Percentiles rank a stretch among this genome's conserved stretches.
Evolutionary conservation across 2,888 invertebrate genomes (phyloP).

Genomic region (Eubasilissa splendida): DNA sequence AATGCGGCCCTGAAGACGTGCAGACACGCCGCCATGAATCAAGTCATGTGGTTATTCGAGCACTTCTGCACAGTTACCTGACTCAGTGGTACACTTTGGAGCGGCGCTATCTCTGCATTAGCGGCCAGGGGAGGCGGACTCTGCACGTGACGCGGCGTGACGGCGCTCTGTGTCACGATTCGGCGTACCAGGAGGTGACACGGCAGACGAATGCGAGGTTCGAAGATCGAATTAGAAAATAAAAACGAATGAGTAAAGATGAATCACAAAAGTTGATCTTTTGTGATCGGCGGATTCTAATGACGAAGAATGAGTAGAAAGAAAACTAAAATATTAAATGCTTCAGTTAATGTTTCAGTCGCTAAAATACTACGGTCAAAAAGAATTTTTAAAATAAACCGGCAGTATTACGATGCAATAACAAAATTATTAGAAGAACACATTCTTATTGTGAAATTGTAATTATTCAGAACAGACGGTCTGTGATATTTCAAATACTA

Average conservation of each 20-base stretch:
- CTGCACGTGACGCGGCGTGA: not conserved
- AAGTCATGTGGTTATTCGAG: slow-evolving; percentile 20
- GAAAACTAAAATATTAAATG: too few species aligned
- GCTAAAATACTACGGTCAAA: too few species aligned
- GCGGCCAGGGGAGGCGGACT: not conserved
- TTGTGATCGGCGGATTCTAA: too few species aligned
- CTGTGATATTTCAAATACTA: too few species aligned
- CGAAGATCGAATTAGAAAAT: too few species aligned
- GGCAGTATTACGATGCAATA: too few species aligned
- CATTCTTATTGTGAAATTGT: too few species aligned
- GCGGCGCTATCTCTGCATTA: not conserved
- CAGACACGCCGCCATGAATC: not conserved
- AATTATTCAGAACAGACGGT: too few species aligned
- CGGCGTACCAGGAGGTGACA: not conserved
- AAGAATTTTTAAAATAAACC: too few species aligned
- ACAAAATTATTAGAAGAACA: too few species aligned
- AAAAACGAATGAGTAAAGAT: not conserved
- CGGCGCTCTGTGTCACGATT: slow-evolving; percentile 6
- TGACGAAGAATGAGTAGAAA: too few species aligned
- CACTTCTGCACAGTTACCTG: slow-evolving; percentile 35
- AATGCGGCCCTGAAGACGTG: slow-evolving; percentile 1
- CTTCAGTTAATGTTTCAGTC: too few species aligned
- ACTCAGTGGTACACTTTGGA: slow-evolving; percentile 39
- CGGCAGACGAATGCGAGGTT: not conserved
- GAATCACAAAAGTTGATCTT: not conserved